A percentile compares a stretch with the other conserved stretches of the same genome.
Conservation (phyloP, 2,113 vertebrate species). For the Psettodes erumei region DNA sequence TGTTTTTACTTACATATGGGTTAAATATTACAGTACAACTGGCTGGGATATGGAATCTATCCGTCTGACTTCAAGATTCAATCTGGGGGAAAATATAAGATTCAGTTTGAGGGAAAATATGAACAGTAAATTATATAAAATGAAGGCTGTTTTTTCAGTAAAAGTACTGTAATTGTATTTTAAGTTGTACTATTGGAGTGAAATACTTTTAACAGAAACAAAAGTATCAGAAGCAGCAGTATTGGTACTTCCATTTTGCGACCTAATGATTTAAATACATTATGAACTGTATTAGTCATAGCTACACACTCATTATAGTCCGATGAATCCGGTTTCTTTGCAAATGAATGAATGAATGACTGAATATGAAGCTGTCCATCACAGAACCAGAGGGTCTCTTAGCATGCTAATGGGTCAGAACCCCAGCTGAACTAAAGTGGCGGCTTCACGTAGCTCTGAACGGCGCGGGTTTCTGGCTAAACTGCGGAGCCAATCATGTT, state of each 20-base stretch:
- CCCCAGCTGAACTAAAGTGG: constrained; percentile 32
- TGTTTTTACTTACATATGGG: no score
- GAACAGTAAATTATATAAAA: neutral
- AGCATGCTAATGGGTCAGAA: constrained; percentile 64
- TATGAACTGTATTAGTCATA: neutral
- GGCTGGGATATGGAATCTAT: no score
- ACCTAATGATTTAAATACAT: no score
- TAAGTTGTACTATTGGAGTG: no score
- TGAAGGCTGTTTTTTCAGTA: neutral
- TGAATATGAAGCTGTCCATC: constrained; percentile 26
- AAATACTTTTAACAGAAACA: neutral
- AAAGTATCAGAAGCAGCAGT: no score
- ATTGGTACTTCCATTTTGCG: no score
- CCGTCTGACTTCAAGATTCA: no score
- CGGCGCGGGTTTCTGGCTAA: constrained; percentile 40
- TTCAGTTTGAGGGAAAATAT: no score
- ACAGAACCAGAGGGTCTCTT: constrained; percentile 45
- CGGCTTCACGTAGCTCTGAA: constrained; percentile 57
- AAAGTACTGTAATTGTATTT: no score
- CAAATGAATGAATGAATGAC: constrained; percentile 6
- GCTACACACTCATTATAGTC: no score
- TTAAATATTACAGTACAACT: no score
- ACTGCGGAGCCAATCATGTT: constrained; percentile 64
- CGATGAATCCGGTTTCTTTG: neutral
- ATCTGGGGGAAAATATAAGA: no score